Evolutionary conservation across 2,797 vertebrate species (phyloP).

Genomic region (Xenops minutus): DNA sequence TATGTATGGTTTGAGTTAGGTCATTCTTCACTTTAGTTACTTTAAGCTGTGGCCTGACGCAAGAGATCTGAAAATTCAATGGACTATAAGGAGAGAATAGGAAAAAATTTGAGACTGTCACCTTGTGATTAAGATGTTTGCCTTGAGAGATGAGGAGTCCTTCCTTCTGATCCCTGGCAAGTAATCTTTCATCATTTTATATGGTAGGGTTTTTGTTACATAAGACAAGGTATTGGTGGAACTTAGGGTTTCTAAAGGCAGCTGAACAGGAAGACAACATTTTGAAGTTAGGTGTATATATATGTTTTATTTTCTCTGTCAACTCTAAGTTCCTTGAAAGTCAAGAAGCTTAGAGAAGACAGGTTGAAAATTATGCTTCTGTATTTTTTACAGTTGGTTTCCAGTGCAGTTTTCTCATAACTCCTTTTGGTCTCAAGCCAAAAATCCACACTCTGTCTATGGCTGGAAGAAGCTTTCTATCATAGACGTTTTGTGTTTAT

Average conservation of each 20-base stretch:
- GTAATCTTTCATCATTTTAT: background rate
- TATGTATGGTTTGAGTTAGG: background rate
- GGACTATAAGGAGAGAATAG: background rate
- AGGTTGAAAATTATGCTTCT: background rate
- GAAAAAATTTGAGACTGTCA: background rate
- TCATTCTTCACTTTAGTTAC: background rate
- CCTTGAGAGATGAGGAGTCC: background rate
- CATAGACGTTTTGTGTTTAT: background rate
- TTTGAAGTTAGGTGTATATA: background rate
- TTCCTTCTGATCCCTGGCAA: background rate
- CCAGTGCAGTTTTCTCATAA: background rate
- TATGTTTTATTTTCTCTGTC: background rate
- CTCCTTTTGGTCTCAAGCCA: background rate
- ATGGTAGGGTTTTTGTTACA: accelerated
- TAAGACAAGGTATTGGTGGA: background rate
- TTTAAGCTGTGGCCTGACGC: background rate
- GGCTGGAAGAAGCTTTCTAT: background rate
- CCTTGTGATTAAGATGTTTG: background rate
- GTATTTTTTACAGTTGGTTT: background rate
- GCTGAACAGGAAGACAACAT: background rate
- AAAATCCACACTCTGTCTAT: background rate
- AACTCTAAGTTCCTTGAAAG: background rate
- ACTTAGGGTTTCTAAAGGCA: background rate
- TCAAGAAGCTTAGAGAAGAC: background rate
- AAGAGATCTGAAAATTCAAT: background rate